phyloP scores from a whole-genome alignment of 2,888 invertebrate genomes.

The Ecdyonurus torrentis region DNA sequence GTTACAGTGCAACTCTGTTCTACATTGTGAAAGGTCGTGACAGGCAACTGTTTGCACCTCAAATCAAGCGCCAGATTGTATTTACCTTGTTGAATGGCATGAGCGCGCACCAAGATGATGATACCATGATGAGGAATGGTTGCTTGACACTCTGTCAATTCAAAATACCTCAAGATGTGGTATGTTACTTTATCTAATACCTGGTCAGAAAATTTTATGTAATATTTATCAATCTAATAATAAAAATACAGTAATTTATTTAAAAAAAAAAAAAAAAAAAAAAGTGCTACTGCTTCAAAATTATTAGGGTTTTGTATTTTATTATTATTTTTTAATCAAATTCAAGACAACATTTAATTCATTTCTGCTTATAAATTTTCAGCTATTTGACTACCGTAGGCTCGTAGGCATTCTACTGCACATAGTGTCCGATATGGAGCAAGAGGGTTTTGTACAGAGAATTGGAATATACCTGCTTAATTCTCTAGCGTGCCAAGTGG shows the following conservation, averaged over 20 bases:
- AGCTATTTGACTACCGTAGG: constrained; percentile 82
- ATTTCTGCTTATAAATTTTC: too few relatives aligned
- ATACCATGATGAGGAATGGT: constrained; percentile 92
- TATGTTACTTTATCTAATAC: too few relatives aligned
- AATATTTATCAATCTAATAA: too few relatives aligned
- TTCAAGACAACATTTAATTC: too few relatives aligned
- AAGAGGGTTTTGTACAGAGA: constrained; percentile 83
- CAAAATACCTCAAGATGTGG: constrained; percentile 87
- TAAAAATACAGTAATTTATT: too few relatives aligned
- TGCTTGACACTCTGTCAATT: constrained; percentile 90
- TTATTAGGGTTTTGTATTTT: too few relatives aligned
- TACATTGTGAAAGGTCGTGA: constrained; percentile 86
- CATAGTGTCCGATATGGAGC: constrained; percentile 63
- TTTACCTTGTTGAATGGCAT: constrained; percentile 73
- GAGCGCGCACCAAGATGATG: constrained; percentile 68
- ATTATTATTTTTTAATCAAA: too few relatives aligned
- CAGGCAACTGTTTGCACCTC: constrained; percentile 50
- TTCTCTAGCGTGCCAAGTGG: constrained; percentile 91
- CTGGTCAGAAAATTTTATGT: too few relatives aligned
- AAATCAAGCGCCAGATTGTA: constrained; percentile 63
- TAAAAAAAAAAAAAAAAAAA: too few relatives aligned
- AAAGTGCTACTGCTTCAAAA: too few relatives aligned
- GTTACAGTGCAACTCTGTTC: constrained; percentile 74
- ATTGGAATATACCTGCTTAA: constrained; percentile 91
- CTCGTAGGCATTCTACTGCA: constrained; percentile 67